Evolutionary conservation across 1,140 invertebrate genomes (phyloP), one percentile per base, ranked within the genome.

Genomic region (Nasonia giraulti): DNA sequence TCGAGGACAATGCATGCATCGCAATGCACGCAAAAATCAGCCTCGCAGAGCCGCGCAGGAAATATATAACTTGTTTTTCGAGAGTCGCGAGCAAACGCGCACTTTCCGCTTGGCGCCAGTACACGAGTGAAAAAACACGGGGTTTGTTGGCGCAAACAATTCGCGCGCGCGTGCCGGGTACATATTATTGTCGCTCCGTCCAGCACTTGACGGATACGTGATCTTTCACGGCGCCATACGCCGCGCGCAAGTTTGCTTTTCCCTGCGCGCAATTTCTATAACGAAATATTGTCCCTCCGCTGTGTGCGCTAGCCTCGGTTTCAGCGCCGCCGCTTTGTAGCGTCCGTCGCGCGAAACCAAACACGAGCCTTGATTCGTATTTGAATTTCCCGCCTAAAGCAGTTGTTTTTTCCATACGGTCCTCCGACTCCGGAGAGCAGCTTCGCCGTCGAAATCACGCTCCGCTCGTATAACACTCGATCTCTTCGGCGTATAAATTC

Each of bases 121-220:
- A 23, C 14, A 20, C 6, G 31, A n/a, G n/a, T 76, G 74, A 47
- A 76, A 76, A 76, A 76, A 44, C n/a, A 44, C 40, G 27, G 27
- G 27, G 17, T 20, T 47, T 50, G 23, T 76, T 76, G 40, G 74
- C 8, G 37, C 74, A 50, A 76, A 76, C 40, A 76, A 76, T 76
- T 76, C 31, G 40, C 74, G 40, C 74, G 73, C 40, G 40, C 37
- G 40, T 11, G 33, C 33, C 17, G 44, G 17, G 33, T 37, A 37
- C 37, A 74, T 73, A 73, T n/a, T 75, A 47, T 76, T 27, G 74
- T 50, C 74, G 10, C 74, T 23, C 17, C 31, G 14, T 74, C 20
- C 62, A 17, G 47, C 33, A 74, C 20, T 74, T 37, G 31, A 74
- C 31, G 37, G 73, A 40, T 74, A 74, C 17, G 73, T 74, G 20